Conservation (phyloP, 2,797 vertebrate species). For the Monodelphis domestica region DNA sequence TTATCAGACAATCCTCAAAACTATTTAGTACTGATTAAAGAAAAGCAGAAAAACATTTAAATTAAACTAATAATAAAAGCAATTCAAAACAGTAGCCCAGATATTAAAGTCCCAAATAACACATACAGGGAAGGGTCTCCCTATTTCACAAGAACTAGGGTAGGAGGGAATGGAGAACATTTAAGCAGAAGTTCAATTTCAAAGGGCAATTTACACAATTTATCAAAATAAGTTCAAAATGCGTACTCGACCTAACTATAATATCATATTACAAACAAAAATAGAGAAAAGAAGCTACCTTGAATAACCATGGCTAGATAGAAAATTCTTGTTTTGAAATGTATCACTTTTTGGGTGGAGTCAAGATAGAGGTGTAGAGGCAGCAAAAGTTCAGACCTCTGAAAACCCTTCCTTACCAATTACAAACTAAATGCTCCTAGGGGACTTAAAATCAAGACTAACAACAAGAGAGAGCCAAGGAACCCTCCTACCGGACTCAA, state of each 20-base stretch:
- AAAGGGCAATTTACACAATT: background rate
- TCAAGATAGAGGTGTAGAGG: too few species aligned
- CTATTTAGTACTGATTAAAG: background rate
- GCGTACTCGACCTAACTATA: background rate
- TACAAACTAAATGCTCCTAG: too few species aligned
- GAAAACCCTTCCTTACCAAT: too few species aligned
- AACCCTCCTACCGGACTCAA: too few species aligned
- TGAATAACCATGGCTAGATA: too few species aligned
- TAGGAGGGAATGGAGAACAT: background rate
- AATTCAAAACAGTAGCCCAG: background rate
- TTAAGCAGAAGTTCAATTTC: background rate
- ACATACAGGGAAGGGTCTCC: background rate
- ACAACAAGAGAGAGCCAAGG: too few species aligned
- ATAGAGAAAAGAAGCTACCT: background rate
- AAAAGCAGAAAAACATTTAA: background rate
- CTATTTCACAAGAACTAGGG: background rate
- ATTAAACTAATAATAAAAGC: background rate
- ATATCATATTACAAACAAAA: background rate
- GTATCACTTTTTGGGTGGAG: background rate
- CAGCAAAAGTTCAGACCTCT: too few species aligned
- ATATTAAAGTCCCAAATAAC: background rate
- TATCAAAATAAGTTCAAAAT: background rate
- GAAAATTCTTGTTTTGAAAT: background rate
- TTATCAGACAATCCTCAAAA: background rate
- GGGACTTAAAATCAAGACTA: too few species aligned